Base-by-base conservation (phyloP, 2,113 vertebrate genomes). In the Perca fluviatilis region DNA sequence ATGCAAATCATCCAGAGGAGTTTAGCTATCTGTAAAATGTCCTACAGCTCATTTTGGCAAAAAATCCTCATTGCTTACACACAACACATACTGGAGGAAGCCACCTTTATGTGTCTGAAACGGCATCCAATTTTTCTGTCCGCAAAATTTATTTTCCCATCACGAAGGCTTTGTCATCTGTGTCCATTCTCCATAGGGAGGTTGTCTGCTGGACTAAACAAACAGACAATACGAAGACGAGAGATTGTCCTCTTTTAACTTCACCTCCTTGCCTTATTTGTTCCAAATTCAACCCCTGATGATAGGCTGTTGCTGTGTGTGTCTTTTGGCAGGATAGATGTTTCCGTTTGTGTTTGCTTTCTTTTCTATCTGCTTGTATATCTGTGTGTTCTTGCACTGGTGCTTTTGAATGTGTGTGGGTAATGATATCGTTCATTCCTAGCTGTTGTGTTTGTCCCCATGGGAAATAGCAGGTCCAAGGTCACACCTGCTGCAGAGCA, bases 401-500 rank as follows among this genome's bases (percentile, higher is more conserved):
- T 83, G 83, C 30, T 72, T 88, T 61, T 85, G 47, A 82, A 69
- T 83, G 50, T 78, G 62, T 85, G 75, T 61, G 43, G 86, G 69
- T 86, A 87, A 88, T 86, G 80, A 89, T 85, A 87, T 30, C 23
- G 58, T 87, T 87, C 84, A 78, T 74, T 87, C 65, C 67, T 87
- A 54, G 83, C 82, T 63, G 77, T 74, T 86, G 70, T 84, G 47
- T 79, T 84, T 49, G 23, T 84, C 74, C 82, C 25, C 79, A 61
- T 65, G 85, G 88, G 86, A 90, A 88, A 94, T 90, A 83, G 79
- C 73, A 58, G 74, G 87, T 89, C 80, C 86, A 84, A 92, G 87
- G 89, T 93, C 74, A 71, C 91, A 91, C 90, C 90, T 93, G 93
- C 89, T 88, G 79, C 90, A 89, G 62, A 78, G 81, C 80, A 84